Conservation (phyloP, 2,113 vertebrate genomes). For the Motacilla alba region DNA sequence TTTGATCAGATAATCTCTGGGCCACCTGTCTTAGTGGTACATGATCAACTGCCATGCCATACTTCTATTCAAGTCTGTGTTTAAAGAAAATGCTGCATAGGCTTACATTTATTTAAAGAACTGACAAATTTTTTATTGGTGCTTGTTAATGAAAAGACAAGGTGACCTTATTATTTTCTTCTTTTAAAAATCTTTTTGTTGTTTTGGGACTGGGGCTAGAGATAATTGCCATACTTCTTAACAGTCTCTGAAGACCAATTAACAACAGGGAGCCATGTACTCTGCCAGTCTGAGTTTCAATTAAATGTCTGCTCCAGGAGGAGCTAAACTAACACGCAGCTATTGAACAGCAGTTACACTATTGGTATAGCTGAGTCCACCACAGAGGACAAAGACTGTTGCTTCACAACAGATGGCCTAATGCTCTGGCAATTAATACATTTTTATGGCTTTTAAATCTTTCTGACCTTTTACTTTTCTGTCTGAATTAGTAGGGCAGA, state of each 20-base stretch:
- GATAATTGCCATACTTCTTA: slow-evolving; percentile 56
- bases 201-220: neutral
- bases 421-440: slow-evolving; percentile 45
- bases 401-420: slow-evolving; percentile 32
- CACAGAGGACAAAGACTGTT: slow-evolving; percentile 22
- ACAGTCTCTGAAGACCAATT: slow-evolving; percentile 68
- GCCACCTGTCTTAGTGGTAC: neutral
- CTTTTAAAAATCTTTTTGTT: neutral
- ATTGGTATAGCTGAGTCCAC: slow-evolving; percentile 17
- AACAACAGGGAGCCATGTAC: slow-evolving; percentile 58
- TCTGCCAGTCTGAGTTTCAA: slow-evolving; percentile 44
- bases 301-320: slow-evolving; percentile 52
- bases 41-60: neutral
- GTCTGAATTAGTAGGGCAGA: neutral
- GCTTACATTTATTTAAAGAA: neutral
- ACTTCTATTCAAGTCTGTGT: neutral
- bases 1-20: neutral
- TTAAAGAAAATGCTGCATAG: neutral
- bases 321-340: slow-evolving; percentile 10
- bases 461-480: slow-evolving; percentile 54
- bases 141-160: slow-evolving; percentile 14
- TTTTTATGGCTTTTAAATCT: slow-evolving; percentile 58
- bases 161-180: slow-evolving; percentile 49
- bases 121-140: neutral
- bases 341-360: slow-evolving; percentile 4